phyloP scores from a whole-genome alignment of 1,140 invertebrate species.

The Colletes latitarsis region DNA sequence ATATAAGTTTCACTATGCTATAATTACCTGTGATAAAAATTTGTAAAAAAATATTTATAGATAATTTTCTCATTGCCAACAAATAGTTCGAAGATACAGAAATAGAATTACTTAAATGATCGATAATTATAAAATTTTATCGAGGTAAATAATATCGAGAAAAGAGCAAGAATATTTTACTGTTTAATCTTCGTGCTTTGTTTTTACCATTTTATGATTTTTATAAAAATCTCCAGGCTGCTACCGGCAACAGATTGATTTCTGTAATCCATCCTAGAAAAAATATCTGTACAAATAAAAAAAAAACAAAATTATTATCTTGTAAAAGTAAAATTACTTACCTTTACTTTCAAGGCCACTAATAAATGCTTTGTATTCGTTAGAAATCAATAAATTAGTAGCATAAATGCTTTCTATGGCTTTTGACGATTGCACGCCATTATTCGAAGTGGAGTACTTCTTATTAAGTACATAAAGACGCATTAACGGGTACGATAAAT shows the following conservation, averaged over 20 bases:
- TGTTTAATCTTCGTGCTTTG: background rate
- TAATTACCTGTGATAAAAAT: slow-evolving; percentile 48
- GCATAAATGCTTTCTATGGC: slow-evolving; percentile 50
- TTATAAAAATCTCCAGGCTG: slow-evolving; percentile 73
- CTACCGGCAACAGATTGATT: slow-evolving; percentile 80
- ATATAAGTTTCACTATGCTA: slow-evolving; percentile 50
- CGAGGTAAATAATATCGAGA: slow-evolving; percentile 43
- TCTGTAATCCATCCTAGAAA: slow-evolving; percentile 81
- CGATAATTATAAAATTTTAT: slow-evolving; percentile 37
- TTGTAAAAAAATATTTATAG: slow-evolving; percentile 47
- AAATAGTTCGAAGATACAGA: slow-evolving; percentile 30
- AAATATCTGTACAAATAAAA: slow-evolving; percentile 33
- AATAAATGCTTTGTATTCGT: slow-evolving; percentile 80
- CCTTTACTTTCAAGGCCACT: slow-evolving; percentile 75
- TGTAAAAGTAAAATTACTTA: slow-evolving; percentile 55
- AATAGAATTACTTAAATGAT: slow-evolving; percentile 38
- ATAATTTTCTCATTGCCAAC: slow-evolving; percentile 45
- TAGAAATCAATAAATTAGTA: slow-evolving; percentile 52
- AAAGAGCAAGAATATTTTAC: slow-evolving; percentile 26
- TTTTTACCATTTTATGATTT: slow-evolving; percentile 14
- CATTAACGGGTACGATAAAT: slow-evolving; percentile 60
- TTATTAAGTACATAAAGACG: slow-evolving; percentile 55
- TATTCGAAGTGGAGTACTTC: slow-evolving; percentile 60
- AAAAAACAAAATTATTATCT: background rate
- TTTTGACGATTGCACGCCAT: slow-evolving; percentile 22